Percentiles rank a stretch among this genome's conserved stretches.
phyloP scores from a whole-genome alignment of 2,888 invertebrate species.

The Diarsia mendica region DNA sequence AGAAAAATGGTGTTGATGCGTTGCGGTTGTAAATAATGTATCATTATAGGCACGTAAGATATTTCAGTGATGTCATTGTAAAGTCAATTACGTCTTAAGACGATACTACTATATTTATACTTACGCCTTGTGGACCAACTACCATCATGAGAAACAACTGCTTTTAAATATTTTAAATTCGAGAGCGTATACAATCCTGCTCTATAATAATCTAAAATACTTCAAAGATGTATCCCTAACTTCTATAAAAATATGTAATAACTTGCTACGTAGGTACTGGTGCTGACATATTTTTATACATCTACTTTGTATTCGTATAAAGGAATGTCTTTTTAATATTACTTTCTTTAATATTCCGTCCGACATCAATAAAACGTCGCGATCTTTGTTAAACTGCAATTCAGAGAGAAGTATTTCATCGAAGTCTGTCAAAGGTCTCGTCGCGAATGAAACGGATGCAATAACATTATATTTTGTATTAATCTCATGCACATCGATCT shows the following conservation, averaged over 20 bases:
- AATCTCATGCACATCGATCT: background rate
- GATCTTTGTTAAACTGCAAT: constrained; percentile 44
- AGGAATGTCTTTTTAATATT: constrained; percentile 26
- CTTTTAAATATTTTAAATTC: background rate
- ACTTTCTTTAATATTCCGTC: constrained; percentile 27
- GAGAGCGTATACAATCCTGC: background rate
- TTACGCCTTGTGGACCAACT: too few species aligned
- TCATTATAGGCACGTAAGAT: background rate
- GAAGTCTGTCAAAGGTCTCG: constrained; percentile 26
- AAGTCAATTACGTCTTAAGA: background rate
- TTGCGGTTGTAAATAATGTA: background rate
- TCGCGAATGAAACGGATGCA: constrained; percentile 15
- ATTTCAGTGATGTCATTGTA: background rate
- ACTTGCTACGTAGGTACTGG: background rate
- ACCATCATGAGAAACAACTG: background rate
- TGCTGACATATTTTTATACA: background rate
- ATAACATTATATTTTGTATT: constrained; percentile 14
- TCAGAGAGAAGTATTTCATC: constrained; percentile 27
- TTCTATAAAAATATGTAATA: constrained; percentile 4
- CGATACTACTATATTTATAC: background rate
- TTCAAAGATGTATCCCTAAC: background rate
- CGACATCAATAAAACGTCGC: constrained; percentile 9
- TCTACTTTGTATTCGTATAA: background rate
- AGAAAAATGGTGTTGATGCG: background rate
- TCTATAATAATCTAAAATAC: background rate